Conservation (phyloP, 2,797 vertebrate species). For the Lutjanus campechanus region DNA sequence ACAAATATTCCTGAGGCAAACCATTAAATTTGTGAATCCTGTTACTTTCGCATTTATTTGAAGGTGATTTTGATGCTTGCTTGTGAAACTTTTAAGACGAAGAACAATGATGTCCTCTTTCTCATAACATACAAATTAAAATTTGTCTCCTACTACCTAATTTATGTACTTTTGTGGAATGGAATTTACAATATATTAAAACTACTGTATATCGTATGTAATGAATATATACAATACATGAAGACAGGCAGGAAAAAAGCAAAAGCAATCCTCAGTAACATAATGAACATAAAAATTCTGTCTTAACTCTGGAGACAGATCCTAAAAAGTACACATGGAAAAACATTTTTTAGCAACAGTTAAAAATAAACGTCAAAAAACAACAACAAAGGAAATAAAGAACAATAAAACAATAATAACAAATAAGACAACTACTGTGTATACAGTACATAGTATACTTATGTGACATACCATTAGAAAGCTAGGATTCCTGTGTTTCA, state of each 20-base stretch:
- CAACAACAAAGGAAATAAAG: neutral
- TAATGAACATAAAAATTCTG: neutral
- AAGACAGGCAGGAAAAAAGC: neutral
- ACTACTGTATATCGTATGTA: too few species aligned
- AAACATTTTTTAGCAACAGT: neutral
- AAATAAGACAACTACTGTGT: neutral
- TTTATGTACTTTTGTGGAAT: neutral
- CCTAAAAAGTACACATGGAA: neutral
- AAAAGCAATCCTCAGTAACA: neutral
- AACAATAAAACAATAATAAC: neutral
- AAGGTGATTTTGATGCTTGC: neutral
- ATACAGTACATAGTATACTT: neutral
- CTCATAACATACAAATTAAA: neutral
- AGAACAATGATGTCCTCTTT: neutral
- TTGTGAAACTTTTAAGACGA: neutral
- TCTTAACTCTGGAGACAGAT: neutral
- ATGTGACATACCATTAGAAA: too few species aligned
- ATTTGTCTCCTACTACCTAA: neutral
- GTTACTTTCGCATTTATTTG: neutral
- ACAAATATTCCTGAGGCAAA: slow-evolving; percentile 2
- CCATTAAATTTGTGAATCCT: neutral
- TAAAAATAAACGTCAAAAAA: neutral
- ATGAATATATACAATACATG: neutral
- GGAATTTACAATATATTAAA: neutral
- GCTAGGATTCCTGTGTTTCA: too few species aligned